A percentile compares a stretch with the other conserved stretches of the same genome.
Conservation (phyloP, 2,113 vertebrate species). For the Aldabrachelys gigantea region DNA sequence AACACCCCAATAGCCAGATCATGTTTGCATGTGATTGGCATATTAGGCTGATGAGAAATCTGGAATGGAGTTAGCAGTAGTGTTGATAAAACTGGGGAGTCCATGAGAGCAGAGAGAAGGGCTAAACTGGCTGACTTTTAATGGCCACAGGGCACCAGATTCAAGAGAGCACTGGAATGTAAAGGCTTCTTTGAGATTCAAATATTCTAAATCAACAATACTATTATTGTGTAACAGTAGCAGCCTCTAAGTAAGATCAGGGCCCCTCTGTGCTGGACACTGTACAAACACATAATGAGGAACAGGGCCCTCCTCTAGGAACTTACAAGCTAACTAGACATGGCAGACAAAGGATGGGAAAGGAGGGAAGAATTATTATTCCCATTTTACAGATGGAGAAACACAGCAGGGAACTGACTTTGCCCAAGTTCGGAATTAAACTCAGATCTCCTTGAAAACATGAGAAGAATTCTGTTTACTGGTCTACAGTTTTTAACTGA, state of each 20-base stretch:
- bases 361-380: neutral
- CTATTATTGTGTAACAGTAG: neutral
- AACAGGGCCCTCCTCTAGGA: neutral
- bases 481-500: neutral
- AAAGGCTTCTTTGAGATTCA: neutral
- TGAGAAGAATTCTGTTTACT: neutral
- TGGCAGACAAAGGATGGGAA: neutral
- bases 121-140: neutral
- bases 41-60: neutral
- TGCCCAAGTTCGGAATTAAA: neutral
- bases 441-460: neutral
- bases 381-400: neutral
- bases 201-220: neutral
- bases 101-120: neutral
- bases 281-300: neutral
- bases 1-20: neutral
- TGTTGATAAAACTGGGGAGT: neutral
- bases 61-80: neutral
- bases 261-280: rapidly evolving
- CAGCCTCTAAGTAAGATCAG: neutral
- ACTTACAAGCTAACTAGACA: neutral
- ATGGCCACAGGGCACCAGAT: neutral
- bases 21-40: neutral
- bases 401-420: neutral
- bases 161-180: neutral